A percentile compares a stretch with the other conserved stretches of the same genome.
phyloP scores from a whole-genome alignment of 2,888 invertebrate species.

The Pachliopta kotzebuea region DNA sequence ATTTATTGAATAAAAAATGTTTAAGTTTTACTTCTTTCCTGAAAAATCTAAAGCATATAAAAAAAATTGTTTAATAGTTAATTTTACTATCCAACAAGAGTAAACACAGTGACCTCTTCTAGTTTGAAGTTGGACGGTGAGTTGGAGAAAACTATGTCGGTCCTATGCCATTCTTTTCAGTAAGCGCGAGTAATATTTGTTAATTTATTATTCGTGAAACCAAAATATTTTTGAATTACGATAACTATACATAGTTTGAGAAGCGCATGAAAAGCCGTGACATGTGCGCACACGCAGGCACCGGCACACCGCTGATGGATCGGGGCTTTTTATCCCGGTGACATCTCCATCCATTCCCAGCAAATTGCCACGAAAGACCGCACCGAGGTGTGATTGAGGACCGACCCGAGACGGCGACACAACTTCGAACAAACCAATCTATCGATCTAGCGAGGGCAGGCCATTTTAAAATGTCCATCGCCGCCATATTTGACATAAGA shows the following conservation, averaged over 20 bases:
- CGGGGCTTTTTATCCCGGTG: constrained; percentile 75
- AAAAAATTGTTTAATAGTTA: no score
- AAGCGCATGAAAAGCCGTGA: constrained; percentile 41
- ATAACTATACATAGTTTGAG: constrained; percentile 32
- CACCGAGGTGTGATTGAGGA: constrained; percentile 64
- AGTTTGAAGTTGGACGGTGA: no score
- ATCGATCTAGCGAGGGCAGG: constrained; percentile 59
- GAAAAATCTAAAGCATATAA: no score
- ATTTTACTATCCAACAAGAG: not conserved
- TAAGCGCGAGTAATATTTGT: no score
- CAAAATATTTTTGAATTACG: constrained; percentile 4
- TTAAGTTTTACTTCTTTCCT: no score
- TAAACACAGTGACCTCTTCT: no score
- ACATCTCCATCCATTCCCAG: constrained; percentile 74
- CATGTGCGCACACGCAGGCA: constrained; percentile 58
- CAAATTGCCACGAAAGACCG: constrained; percentile 65
- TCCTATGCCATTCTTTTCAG: no score
- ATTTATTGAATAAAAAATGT: no score
- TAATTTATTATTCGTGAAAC: no score
- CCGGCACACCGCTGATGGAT: constrained; percentile 58
- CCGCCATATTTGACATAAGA: not conserved
- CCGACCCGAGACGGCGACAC: constrained; percentile 53
- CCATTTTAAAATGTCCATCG: constrained; percentile 38
- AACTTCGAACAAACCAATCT: constrained; percentile 67
- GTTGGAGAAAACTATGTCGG: no score